phyloP scores from a whole-genome alignment of 2,888 invertebrate genomes.

The Leptinotarsa haldemani region DNA sequence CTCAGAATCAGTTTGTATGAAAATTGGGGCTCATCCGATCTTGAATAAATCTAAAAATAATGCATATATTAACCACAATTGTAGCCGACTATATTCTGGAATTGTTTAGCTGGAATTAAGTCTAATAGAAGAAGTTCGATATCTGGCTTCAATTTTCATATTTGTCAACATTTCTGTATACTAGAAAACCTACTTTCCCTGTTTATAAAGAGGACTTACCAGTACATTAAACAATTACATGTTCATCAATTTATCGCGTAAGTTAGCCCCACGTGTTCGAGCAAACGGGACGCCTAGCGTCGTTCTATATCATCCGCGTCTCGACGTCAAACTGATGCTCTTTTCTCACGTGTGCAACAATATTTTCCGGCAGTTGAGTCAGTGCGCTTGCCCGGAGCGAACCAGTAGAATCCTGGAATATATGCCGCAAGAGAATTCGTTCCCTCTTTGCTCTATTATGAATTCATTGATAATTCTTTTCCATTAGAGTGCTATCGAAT shows the following conservation, averaged over 20 bases:
- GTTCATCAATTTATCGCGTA: constrained; percentile 16
- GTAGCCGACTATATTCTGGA: too few species aligned
- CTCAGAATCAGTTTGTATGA: too few species aligned
- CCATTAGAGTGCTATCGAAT: background rate
- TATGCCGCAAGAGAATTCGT: constrained; percentile 25
- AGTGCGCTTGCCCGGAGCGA: constrained; percentile 30
- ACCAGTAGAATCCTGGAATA: constrained; percentile 47
- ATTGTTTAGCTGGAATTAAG: too few species aligned
- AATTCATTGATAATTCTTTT: constrained; percentile 9
- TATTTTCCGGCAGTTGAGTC: constrained; percentile 25
- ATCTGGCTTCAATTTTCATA: too few species aligned
- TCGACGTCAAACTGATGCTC: constrained; percentile 54
- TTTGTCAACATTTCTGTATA: too few species aligned
- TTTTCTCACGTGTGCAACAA: constrained; percentile 54
- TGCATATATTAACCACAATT: too few species aligned
- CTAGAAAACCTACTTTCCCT: too few species aligned
- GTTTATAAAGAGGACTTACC: background rate
- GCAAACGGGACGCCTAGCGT: constrained; percentile 41
- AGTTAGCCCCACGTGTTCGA: constrained; percentile 31
- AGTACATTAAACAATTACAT: background rate
- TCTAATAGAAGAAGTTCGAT: too few species aligned
- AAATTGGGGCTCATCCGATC: too few species aligned
- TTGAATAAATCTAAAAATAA: too few species aligned
- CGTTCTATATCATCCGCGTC: constrained; percentile 51
- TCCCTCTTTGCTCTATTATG: constrained; percentile 4